Evolutionary conservation across 2,888 invertebrate genomes (phyloP).

Genomic region (Perizoma affinitatum): DNA sequence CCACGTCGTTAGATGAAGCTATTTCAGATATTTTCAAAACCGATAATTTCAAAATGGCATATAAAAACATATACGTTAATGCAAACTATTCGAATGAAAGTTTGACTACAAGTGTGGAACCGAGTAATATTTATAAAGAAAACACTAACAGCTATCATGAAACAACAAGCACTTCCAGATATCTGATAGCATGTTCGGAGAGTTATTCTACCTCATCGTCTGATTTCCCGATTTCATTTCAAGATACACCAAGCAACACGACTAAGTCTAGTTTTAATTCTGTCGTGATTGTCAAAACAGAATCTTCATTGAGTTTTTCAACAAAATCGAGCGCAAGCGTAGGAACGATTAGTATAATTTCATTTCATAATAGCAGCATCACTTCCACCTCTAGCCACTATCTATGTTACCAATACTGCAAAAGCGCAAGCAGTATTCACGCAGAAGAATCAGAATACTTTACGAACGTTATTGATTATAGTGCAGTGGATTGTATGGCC

Average conservation of each 20-base stretch:
- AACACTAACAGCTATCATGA: constrained; percentile 1
- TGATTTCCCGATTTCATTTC: constrained; percentile 5
- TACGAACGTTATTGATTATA: constrained; percentile 31
- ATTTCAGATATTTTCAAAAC: not conserved
- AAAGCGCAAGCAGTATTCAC: constrained; percentile 20
- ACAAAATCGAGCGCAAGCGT: constrained; percentile 34
- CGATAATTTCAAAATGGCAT: constrained; percentile 9
- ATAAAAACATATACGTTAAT: constrained; percentile 13
- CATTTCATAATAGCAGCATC: constrained; percentile 42
- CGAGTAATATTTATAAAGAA: constrained; percentile 7
- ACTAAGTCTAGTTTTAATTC: constrained; percentile 45
- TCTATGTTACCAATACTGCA: constrained; percentile 32
- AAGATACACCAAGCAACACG: constrained; percentile 5
- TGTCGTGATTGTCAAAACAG: constrained; percentile 45
- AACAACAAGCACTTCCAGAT: constrained; percentile 22
- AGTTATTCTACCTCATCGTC: constrained; percentile 11
- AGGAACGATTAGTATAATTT: constrained; percentile 45
- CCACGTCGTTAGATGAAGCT: constrained; percentile 1
- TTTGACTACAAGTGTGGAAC: constrained; percentile 4
- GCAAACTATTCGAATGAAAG: constrained; percentile 15
- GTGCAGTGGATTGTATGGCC: constrained; percentile 17
- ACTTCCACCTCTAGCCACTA: constrained; percentile 41
- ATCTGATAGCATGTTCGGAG: constrained; percentile 31
- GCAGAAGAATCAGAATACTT: constrained; percentile 34
- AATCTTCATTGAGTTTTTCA: constrained; percentile 50